phyloP scores from a whole-genome alignment of 2,113 vertebrate genomes.

The Suncus etruscus region DNA sequence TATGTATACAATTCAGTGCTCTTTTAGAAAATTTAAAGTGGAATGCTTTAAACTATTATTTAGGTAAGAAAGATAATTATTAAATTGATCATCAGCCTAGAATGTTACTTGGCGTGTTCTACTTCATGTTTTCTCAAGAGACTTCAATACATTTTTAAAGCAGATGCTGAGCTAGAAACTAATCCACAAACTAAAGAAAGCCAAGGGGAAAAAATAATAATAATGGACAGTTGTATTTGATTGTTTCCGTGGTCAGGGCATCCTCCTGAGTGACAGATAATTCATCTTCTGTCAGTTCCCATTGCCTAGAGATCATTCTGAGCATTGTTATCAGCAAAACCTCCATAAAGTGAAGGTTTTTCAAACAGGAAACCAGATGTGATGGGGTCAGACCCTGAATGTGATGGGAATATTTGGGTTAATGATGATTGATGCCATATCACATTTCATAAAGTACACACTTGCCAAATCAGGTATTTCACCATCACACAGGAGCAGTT shows the following conservation, averaged over 20 bases:
- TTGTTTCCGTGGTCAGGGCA: constrained; percentile 83
- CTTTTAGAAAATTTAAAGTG: constrained; percentile 39
- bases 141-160: constrained; percentile 78
- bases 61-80: constrained; percentile 68
- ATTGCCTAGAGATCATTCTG: constrained; percentile 85
- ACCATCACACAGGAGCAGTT: constrained; percentile 78
- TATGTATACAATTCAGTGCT: background rate
- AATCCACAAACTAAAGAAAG: constrained; percentile 79
- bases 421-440: constrained; percentile 92
- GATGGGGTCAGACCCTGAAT: constrained; percentile 86
- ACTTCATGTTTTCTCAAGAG: constrained; percentile 53
- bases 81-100: constrained; percentile 36
- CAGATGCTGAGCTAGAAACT: constrained; percentile 79
- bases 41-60: constrained; percentile 59
- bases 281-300: constrained; percentile 88
- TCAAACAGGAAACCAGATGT: constrained; percentile 90
- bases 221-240: constrained; percentile 75
- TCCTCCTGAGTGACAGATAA: constrained; percentile 88
- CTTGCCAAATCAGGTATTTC: constrained; percentile 85
- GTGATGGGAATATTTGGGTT: constrained; percentile 86
- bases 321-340: constrained; percentile 87
- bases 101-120: constrained; percentile 60
- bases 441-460: constrained; percentile 86
- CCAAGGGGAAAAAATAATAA: constrained; percentile 82
- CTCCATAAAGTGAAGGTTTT: constrained; percentile 85